Conservation (phyloP, 1,140 invertebrate genomes). For the Colletes latitarsis region DNA sequence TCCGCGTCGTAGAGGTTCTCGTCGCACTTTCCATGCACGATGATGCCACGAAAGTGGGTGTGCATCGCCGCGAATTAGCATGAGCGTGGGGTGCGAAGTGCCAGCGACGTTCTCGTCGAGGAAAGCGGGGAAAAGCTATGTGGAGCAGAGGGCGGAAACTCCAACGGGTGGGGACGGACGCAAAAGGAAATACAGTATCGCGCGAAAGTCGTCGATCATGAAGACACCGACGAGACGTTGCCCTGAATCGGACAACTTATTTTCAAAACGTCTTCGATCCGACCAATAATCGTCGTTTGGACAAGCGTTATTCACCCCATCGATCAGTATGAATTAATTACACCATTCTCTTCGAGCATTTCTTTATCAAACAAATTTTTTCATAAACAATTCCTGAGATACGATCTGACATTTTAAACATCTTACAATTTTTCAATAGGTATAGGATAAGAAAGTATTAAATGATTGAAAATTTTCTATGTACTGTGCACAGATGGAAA, state of each 20-base stretch:
- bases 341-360: too few species aligned
- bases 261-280: too few species aligned
- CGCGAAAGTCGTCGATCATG: not conserved
- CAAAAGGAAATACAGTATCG: not conserved
- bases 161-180: not conserved
- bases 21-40: slow-evolving; percentile 22
- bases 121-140: not conserved
- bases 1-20: not conserved
- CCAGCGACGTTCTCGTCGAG: not conserved
- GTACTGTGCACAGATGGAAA: too few species aligned
- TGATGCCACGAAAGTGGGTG: slow-evolving; percentile 15
- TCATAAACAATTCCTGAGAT: too few species aligned
- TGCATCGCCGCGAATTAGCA: slow-evolving; percentile 3
- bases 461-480: too few species aligned
- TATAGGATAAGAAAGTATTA: too few species aligned
- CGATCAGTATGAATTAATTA: too few species aligned
- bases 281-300: too few species aligned
- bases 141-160: not conserved
- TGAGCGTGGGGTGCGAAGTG: not conserved
- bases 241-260: not conserved
- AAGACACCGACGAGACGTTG: not conserved
- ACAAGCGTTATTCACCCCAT: too few species aligned
- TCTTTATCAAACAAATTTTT: too few species aligned
- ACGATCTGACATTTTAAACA: too few species aligned
- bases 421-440: too few species aligned